Evolutionary conservation across 2,888 invertebrate species (phyloP).

Genomic region (Subacronicta megacephala): DNA sequence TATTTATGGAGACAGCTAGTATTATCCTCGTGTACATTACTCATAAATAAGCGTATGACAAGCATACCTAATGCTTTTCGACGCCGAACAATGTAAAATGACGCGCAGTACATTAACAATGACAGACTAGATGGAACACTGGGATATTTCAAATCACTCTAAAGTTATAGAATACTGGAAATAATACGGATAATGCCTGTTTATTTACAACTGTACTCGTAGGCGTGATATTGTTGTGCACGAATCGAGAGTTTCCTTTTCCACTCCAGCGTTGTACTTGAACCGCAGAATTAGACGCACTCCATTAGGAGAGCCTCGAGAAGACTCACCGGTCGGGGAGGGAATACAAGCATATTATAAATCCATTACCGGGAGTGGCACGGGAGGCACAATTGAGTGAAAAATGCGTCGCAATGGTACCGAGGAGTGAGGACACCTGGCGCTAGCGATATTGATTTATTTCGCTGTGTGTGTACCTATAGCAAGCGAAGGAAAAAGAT

Average conservation of each 20-base stretch:
- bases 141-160: constrained; percentile 19
- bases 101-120: constrained; percentile 2
- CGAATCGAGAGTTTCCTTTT: constrained; percentile 2
- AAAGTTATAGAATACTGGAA: too few species aligned
- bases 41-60: constrained; percentile 1
- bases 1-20: too few species aligned
- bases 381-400: constrained; percentile 29
- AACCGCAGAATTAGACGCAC: constrained; percentile 36
- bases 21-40: background rate
- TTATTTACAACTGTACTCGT: background rate
- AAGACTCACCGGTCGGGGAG: background rate
- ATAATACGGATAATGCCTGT: background rate
- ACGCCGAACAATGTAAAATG: background rate
- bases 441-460: constrained; percentile 22
- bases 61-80: background rate
- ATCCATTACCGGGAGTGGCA: constrained; percentile 47
- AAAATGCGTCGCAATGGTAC: constrained; percentile 31
- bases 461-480: constrained; percentile 1
- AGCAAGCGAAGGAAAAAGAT: background rate
- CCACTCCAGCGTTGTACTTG: constrained; percentile 4
- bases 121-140: background rate
- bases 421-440: constrained; percentile 18
- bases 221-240: background rate
- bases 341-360: constrained; percentile 47
- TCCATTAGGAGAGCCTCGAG: constrained; percentile 32